phyloP scores from a whole-genome alignment of 2,888 invertebrate genomes.

The Phymatocera aterrima region DNA sequence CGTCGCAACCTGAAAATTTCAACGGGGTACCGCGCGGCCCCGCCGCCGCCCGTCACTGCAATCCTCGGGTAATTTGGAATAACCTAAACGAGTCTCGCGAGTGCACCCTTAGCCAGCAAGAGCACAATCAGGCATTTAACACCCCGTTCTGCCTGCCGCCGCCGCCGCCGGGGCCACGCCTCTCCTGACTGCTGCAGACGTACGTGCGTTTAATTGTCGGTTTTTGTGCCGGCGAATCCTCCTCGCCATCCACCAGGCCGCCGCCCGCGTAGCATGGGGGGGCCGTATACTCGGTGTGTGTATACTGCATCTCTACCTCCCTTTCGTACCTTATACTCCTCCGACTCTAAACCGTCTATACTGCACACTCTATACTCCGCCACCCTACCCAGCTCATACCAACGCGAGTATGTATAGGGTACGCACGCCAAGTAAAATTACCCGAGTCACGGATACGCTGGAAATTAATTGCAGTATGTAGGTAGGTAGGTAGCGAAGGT shows the following conservation, averaged over 20 bases:
- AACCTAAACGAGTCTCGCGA: constrained; percentile 13
- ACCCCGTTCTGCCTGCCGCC: constrained; percentile 51
- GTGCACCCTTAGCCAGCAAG: constrained; percentile 15
- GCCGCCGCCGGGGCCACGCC: constrained; percentile 47
- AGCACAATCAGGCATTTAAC: constrained; percentile 53
- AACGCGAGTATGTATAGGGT: neutral
- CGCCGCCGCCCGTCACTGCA: no score
- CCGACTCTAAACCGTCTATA: neutral
- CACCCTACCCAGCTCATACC: neutral
- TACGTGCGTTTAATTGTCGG: constrained; percentile 55
- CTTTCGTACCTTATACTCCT: neutral
- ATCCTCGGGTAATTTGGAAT: constrained; percentile 28
- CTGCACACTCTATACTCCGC: neutral
- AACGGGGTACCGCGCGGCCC: neutral
- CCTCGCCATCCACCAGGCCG: neutral
- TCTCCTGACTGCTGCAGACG: constrained; percentile 52
- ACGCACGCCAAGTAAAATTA: constrained; percentile 35
- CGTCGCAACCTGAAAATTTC: neutral
- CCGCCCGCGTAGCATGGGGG: neutral
- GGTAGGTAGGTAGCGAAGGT: neutral
- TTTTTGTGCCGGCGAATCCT: constrained; percentile 49
- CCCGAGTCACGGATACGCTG: constrained; percentile 37
- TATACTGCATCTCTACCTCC: neutral
- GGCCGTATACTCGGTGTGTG: neutral
- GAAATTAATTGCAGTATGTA: constrained; percentile 12